A percentile compares a stretch with the other conserved stretches of the same genome.
These are phyloP conservation scores for Arremon aurantiirostris DNA, from an alignment of 2,797 vertebrate genomes.

Conservation along the genomic window DNA sequence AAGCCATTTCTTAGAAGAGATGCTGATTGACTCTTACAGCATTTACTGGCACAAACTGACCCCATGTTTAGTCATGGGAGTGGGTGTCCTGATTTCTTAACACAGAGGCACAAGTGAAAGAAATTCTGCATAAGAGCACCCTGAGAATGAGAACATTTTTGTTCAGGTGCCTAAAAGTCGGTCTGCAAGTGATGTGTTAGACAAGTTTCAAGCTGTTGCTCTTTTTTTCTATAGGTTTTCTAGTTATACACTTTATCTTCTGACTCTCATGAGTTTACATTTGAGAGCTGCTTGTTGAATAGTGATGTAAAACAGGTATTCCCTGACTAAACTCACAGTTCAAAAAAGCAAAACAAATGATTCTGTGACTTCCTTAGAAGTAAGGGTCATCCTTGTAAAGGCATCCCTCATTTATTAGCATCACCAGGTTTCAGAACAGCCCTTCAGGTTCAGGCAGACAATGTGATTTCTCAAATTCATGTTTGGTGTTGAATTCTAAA, in stretches of 20 bases:
- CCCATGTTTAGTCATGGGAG: neutral
- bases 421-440: neutral
- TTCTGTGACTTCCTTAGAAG: neutral
- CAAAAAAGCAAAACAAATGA: neutral
- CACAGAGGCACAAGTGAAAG: neutral
- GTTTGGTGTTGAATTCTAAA: neutral
- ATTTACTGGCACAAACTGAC: neutral
- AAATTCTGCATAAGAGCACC: neutral
- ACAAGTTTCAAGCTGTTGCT: neutral
- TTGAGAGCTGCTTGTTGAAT: neutral
- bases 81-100: conserved; percentile 14
- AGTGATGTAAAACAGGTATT: neutral
- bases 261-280: neutral
- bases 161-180: neutral
- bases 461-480: neutral
- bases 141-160: neutral
- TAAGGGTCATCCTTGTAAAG: neutral
- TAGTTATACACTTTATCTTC: neutral
- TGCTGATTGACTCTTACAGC: neutral
- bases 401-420: neutral
- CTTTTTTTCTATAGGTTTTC: neutral
- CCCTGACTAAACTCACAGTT: neutral
- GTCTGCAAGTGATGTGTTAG: neutral
- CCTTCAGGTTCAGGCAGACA: neutral
- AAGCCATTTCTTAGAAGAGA: neutral